Base-by-base conservation (phyloP, 2,797 vertebrate genomes). In the Diplodus puntazzo region DNA sequence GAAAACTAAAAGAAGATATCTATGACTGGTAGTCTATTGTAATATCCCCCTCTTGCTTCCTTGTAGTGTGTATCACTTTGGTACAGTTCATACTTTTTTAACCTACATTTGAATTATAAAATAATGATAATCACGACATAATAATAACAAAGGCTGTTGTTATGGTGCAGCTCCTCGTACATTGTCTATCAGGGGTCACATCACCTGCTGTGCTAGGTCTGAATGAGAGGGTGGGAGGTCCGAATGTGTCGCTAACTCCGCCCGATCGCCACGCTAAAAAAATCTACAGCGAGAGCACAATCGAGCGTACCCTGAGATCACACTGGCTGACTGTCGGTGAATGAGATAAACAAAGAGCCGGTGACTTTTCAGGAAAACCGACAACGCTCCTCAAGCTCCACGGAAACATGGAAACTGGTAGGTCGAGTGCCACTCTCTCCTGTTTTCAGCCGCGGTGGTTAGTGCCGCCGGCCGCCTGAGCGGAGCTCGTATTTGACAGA, bases 291-390 rank as follows among this genome's bases (percentile, higher is more conserved):
- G 69, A 20, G 52, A n/a, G 1, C 17, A 27, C 43, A 87, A 90
- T 81, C 87, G 75, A 93, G 79, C 84, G 87, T 77, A 80, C 88
- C 86, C 79, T 16, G 20, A 5, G 39, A 46, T 66, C 76, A 18
- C 81, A 82, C 84, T 65, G 87, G 78, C 88, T 83, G 84, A 21
- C 83, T 82, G 85, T 90, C 84, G 83, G 89, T 82, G 92, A 91
- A 87, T 87, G 87, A 93, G 76, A 93, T 92, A 94, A 95, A 96
- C 94, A 95, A 94, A 95, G 94, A 92, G 77, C 89, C 79, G 84
- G 91, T 42, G 80, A 92, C 87, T 92, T 84, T 85, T 81, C 74
- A 76, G 77, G 72, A 79, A 86, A 69, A 85, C 75, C 63, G 43
- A 64, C 77, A 73, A 71, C 75, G 46, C 73, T 76, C 54, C 25